phyloP scores from a whole-genome alignment of 2,888 invertebrate genomes.

The Busseola fusca region DNA sequence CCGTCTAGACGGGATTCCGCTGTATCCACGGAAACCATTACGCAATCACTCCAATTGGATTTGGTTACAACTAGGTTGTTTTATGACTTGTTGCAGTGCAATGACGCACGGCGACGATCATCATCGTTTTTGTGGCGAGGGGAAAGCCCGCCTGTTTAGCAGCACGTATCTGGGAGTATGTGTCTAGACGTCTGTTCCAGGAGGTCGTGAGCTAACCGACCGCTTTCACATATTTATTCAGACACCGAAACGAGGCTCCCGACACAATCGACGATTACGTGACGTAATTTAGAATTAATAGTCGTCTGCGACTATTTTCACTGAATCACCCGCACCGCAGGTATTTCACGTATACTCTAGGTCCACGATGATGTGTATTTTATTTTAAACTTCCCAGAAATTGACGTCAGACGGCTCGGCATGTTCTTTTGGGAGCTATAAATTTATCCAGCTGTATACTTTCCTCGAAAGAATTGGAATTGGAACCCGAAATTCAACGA shows the following conservation, averaged over 20 bases:
- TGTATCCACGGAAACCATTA: slow-evolving; percentile 52
- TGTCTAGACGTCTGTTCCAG: slow-evolving; percentile 86
- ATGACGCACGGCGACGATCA: slow-evolving; percentile 58
- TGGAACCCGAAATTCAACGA: slow-evolving; percentile 25
- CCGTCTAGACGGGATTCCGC: slow-evolving; percentile 53
- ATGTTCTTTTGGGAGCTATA: slow-evolving; percentile 45
- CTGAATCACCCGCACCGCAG: slow-evolving; percentile 61
- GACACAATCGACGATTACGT: slow-evolving; percentile 75
- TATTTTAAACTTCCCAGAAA: slow-evolving; percentile 61
- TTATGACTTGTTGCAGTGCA: slow-evolving; percentile 64
- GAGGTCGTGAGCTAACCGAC: slow-evolving; percentile 81
- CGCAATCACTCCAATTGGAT: slow-evolving; percentile 57
- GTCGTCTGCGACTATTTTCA: slow-evolving; percentile 68
- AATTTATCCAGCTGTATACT: slow-evolving; percentile 34
- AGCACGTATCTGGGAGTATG: slow-evolving; percentile 83
- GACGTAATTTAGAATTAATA: slow-evolving; percentile 78
- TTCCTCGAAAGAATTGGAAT: slow-evolving; percentile 45
- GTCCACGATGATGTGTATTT: slow-evolving; percentile 53
- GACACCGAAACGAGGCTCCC: slow-evolving; percentile 73
- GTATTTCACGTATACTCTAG: slow-evolving; percentile 59
- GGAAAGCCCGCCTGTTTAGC: slow-evolving; percentile 81
- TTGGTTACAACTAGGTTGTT: slow-evolving; percentile 60
- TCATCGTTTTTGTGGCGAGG: slow-evolving; percentile 69
- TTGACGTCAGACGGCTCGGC: slow-evolving; percentile 54
- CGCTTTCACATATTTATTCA: slow-evolving; percentile 83